Base-by-base conservation (phyloP, 2,888 invertebrate genomes). In the Sepioteuthis lessoniana region DNA sequence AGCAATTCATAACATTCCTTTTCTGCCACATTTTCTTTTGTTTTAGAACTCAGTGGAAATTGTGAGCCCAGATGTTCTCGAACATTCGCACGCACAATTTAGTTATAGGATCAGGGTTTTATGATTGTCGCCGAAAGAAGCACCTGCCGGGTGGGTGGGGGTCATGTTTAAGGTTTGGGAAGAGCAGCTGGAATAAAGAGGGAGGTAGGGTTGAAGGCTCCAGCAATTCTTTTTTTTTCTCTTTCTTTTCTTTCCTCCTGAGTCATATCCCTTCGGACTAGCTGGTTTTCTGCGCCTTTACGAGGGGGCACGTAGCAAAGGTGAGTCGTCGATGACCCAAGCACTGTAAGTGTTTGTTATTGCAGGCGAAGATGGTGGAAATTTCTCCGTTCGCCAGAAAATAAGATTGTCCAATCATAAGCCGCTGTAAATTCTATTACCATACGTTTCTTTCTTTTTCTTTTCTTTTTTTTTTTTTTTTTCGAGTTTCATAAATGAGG, bases 331-430 rank as follows among this genome's bases (percentile, higher is more conserved):
- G n/a, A 10, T 76, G n/a, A 76, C 35, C 76, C n/a, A 76, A 76
- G 35, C n/a, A 76, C 76, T 76, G 76, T 76, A 76, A 76, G 76
- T 76, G n/a, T 76, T 76, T 76, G 76, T 76, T 76, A 76, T 76
- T 76, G 76, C 76, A 76, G n/a, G 76, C 76, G 16, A 76, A n/a
- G 35, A n/a, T 76, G 76, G n/a, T n/a, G 76, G 76, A 76, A n/a
- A 76, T 76, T 76, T 76, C 35, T 76, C 19, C 76, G 76, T 76
- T 76, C 16, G 19, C n/a, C 76, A n/a, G 76, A 76, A 76, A 76
- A 76, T 76, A n/a, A 76, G n/a, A 76, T 76, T 76, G n/a, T 76
- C 76, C 76, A n/a, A 76, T 76, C 76, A n/a, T 76, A 76, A 76
- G 76, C n/a, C 35, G 35, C n/a, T 10, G 76, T n/a, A 76, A 76